Base-by-base conservation (phyloP, 2,888 invertebrate species). In the Willowsia nigromaculata region DNA sequence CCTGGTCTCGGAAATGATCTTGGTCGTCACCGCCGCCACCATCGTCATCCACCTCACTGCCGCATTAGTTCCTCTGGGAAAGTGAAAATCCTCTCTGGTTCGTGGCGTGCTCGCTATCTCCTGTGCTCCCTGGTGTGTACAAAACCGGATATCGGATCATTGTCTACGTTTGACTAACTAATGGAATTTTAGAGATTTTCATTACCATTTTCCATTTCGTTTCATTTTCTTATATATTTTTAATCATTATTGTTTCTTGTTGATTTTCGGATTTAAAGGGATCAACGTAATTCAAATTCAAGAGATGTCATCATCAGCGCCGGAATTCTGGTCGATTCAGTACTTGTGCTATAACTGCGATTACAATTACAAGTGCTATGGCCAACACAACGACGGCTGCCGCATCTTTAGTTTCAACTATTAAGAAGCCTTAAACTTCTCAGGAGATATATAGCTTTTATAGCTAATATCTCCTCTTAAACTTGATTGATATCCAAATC, bases 341-440 rank as follows among this genome's bases (percentile, higher is more conserved):
- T 65, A 65, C 13, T 65, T 82, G 62, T 82, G 62, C 65, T 82
- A 82, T 22, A 22, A 65, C 22, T 47, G 65, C 82, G 82, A 82
- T 82, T 82, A 82, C 65, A 82, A 82, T 65, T 65, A 62, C 22
- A 56, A 80, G 37, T 80, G 80, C 50, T 59, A 56, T 59, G 40
- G 59, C 59, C 80, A 80, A 80, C 37, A 37, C 80, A 40, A 9
- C 37, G 3, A 9, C 59, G 1, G 80, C 40, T 25, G 80, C 25
- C 25, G 50, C 53, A 3, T 25, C 37, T 0, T 25, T 40, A 56
- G 40, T 15, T 22, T 56, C 53, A 56, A 7, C 43, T n/a, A 47
- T 50, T 53, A 50, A 47, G 25, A 74, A 43, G 27, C 43, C 22
- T 3, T 27, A n/a, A 15, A 0, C 1, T 18, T 53, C n/a, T 6